These are phyloP conservation scores for Grapholita molesta DNA, from an alignment of 1,140 invertebrate species.

Conservation along the genomic window DNA sequence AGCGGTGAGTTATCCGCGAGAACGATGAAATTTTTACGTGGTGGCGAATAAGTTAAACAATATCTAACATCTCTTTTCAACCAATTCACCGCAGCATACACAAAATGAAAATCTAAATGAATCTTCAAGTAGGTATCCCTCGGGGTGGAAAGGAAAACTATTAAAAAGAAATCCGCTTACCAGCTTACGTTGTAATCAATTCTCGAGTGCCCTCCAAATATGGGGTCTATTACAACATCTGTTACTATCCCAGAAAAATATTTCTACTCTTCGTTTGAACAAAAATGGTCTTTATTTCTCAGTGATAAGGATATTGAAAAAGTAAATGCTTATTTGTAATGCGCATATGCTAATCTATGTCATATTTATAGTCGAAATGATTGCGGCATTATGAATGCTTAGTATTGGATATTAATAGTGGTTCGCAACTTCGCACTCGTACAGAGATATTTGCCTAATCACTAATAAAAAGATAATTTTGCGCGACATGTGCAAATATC, in stretches of 20 bases:
- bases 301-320: background rate
- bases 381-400: background rate
- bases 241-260: constrained; percentile 29
- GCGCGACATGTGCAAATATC: no score
- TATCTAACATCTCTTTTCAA: no score
- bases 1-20: no score
- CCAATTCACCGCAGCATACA: background rate
- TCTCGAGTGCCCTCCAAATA: constrained; percentile 57
- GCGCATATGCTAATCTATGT: constrained; percentile 1
- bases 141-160: constrained; percentile 43
- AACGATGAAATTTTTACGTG: no score
- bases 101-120: no score
- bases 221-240: constrained; percentile 42
- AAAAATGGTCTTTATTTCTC: constrained; percentile 19
- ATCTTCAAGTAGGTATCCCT: constrained; percentile 1
- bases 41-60: no score
- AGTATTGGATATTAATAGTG: background rate
- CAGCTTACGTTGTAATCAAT: constrained; percentile 56
- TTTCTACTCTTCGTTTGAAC: background rate
- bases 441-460: background rate
- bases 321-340: background rate
- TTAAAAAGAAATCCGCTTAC: constrained; percentile 72
- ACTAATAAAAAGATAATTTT: no score
- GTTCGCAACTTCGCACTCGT: background rate
- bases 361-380: constrained; percentile 2